A percentile compares a stretch with the other conserved stretches of the same genome.
Evolutionary conservation across 2,797 vertebrate species (phyloP).

Genomic region (Megaceryle alcyon): DNA sequence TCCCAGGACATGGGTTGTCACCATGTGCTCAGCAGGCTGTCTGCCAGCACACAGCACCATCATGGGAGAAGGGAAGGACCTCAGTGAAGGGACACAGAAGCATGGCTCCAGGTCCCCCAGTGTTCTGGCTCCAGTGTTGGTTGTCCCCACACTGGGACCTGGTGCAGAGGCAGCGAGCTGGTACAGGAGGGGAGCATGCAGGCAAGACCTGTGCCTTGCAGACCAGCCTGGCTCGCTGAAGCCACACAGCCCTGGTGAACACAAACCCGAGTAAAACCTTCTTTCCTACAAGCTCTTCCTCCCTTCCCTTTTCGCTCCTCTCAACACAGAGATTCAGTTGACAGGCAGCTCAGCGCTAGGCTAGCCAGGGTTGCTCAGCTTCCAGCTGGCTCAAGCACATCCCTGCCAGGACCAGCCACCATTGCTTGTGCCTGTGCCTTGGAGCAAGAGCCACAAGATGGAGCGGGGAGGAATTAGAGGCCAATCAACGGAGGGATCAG

Average conservation of each 20-base stretch:
- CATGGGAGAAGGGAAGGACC: not conserved
- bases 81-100: not conserved
- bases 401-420: not conserved
- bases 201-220: not conserved
- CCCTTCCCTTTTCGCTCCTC: not conserved
- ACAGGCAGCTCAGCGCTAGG: not conserved
- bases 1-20: rapidly evolving
- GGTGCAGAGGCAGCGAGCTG: not conserved
- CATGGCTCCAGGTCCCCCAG: not conserved
- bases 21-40: rapidly evolving
- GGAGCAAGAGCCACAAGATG: rapidly evolving
- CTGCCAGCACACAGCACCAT: not conserved
- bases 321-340: not conserved
- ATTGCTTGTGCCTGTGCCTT: rapidly evolving
- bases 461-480: not conserved
- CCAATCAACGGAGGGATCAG: not conserved
- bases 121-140: not conserved
- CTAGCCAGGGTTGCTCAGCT: not conserved
- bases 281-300: not conserved
- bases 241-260: not conserved
- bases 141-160: not conserved
- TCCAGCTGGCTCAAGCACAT: not conserved
- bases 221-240: not conserved
- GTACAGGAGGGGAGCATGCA: rapidly evolving
- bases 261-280: not conserved